Evolutionary conservation across 2,797 vertebrate genomes (phyloP).

Genomic region (Phrynocephalus forsythii): DNA sequence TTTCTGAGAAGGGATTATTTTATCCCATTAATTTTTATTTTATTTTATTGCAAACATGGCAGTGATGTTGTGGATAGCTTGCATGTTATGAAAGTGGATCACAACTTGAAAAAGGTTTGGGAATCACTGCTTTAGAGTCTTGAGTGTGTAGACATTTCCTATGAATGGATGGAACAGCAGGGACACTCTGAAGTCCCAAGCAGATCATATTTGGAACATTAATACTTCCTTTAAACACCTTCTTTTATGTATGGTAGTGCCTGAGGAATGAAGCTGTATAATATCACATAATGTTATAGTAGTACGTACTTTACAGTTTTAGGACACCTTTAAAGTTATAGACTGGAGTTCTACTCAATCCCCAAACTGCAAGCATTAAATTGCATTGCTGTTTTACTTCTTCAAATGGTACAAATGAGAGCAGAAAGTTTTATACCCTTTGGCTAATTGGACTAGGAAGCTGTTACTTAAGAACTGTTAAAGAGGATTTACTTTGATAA

Average conservation of each 20-base stretch:
- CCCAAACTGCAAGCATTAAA: conserved; percentile 62
- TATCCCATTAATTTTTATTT: no score
- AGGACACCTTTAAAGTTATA: conserved; percentile 65
- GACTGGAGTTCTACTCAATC: conserved; percentile 45
- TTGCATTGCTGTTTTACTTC: conserved; percentile 54
- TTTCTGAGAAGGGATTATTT: no score
- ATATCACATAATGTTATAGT: conserved; percentile 71
- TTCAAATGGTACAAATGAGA: conserved; percentile 62
- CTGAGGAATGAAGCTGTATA: conserved; percentile 53
- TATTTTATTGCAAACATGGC: no score
- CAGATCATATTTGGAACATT: conserved; percentile 56
- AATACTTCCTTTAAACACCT: conserved; percentile 63
- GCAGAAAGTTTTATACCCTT: conserved; percentile 58
- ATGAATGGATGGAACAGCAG: conserved; percentile 36
- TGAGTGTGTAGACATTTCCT: conserved; percentile 46
- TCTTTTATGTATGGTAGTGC: conserved; percentile 61
- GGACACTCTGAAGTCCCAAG: conserved; percentile 24
- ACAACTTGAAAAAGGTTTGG: no score
- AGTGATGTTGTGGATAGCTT: no score
- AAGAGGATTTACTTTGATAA: conserved; percentile 47
- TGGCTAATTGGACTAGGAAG: conserved; percentile 47
- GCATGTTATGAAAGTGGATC: no score
- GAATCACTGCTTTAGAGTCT: conserved; percentile 25
- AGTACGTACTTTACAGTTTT: conserved; percentile 64
- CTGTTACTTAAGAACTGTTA: conserved; percentile 58